Conservation (phyloP, 2,888 invertebrate genomes). For the Metellina segmentata region DNA sequence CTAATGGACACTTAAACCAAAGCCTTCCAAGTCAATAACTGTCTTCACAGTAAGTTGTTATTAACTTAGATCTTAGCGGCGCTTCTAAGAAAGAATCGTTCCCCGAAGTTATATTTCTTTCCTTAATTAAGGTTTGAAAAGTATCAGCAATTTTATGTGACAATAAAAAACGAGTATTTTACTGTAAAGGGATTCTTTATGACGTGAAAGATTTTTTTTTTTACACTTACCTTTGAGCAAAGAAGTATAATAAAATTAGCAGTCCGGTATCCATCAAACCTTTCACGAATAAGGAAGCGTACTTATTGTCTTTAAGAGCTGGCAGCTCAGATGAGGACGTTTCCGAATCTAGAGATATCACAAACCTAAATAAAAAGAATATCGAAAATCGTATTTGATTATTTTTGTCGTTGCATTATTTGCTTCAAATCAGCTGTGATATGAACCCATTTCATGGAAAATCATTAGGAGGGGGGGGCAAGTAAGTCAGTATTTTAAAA, state of each 20-base stretch:
- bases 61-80: not conserved
- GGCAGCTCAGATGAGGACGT: conserved; percentile 72
- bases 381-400: not conserved
- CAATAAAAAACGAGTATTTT: too few species aligned
- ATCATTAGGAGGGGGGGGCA: too few species aligned
- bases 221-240: conserved; percentile 74
- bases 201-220: not conserved
- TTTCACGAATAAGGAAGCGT: conserved; percentile 74
- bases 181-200: too few species aligned
- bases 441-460: too few species aligned
- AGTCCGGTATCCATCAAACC: conserved; percentile 76
- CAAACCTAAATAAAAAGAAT: conserved; percentile 66
- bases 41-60: not conserved
- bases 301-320: conserved; percentile 74
- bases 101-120: too few species aligned
- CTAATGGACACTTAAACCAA: not conserved
- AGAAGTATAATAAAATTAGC: conserved; percentile 77
- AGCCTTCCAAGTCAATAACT: not conserved
- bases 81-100: not conserved
- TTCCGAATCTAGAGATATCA: conserved; percentile 68
- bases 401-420: not conserved
- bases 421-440: too few species aligned
- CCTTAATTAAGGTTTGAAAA: too few species aligned
- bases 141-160: too few species aligned
- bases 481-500: too few species aligned